These are phyloP conservation scores for Eupithecia vulgata DNA, from an alignment of 2,888 invertebrate species.

Conservation along the genomic window DNA sequence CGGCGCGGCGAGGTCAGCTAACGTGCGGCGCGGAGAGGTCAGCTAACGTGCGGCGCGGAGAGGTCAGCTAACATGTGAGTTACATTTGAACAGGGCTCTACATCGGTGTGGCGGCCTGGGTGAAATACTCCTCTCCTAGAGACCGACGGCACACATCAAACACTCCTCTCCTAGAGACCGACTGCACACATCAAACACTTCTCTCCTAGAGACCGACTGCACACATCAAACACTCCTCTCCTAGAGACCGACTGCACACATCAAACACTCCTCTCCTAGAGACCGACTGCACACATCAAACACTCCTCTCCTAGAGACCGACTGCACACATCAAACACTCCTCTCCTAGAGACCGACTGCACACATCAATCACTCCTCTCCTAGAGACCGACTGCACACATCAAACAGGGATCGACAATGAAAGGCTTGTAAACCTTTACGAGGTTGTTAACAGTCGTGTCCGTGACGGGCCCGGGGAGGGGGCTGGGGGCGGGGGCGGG, in stretches of 20 bases:
- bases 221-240: not conserved
- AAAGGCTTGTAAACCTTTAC: conserved; percentile 14
- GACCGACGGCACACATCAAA: not conserved
- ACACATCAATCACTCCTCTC: not conserved
- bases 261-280: not conserved
- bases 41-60: too few species aligned
- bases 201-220: not conserved
- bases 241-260: not conserved
- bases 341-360: not conserved
- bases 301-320: not conserved
- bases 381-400: not conserved
- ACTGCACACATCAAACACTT: not conserved
- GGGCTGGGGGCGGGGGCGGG: not conserved
- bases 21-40: too few species aligned
- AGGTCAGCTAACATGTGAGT: too few species aligned
- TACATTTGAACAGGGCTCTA: too few species aligned
- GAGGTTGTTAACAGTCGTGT: conserved; percentile 25
- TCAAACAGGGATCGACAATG: not conserved
- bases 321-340: not conserved
- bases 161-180: not conserved
- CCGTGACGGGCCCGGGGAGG: conserved; percentile 1
- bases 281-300: not conserved
- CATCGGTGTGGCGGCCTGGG: too few species aligned
- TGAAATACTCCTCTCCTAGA: not conserved
- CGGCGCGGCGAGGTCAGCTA: too few species aligned